Conservation (phyloP, 1,140 invertebrate species). For the Trachymyrmex cornetzi region DNA sequence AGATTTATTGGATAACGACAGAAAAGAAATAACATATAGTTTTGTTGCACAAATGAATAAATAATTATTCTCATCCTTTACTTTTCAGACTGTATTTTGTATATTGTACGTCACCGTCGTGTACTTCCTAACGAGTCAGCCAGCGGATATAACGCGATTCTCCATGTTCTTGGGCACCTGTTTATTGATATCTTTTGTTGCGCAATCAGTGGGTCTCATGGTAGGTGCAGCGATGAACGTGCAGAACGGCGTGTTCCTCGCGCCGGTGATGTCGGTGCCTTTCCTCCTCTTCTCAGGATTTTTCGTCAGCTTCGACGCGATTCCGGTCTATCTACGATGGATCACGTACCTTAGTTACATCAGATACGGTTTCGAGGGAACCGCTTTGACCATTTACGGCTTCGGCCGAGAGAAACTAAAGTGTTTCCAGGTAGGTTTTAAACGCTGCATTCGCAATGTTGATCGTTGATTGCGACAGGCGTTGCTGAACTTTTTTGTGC, state of each 20-base stretch:
- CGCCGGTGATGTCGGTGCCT: conserved; percentile 97
- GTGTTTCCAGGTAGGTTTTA: conserved; percentile 89
- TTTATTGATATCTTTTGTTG: conserved; percentile 97
- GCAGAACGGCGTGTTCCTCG: conserved; percentile 98
- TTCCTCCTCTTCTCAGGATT: conserved; percentile 98
- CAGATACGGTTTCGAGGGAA: conserved; percentile 97
- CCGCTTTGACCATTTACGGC: conserved; percentile 96
- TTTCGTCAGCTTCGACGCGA: conserved; percentile 98
- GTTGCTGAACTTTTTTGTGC: conserved; percentile 33
- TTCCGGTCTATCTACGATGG: conserved; percentile 97
- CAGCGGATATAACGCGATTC: conserved; percentile 93
- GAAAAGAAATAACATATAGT: not conserved
- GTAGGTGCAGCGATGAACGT: conserved; percentile 98
- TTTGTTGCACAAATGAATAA: not conserved
- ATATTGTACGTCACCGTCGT: conserved; percentile 97
- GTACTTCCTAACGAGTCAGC: conserved; percentile 98
- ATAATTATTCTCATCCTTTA: conserved; percentile 8
- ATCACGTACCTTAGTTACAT: conserved; percentile 98
- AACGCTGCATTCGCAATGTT: not conserved
- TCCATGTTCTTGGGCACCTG: conserved; percentile 96
- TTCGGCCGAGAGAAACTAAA: conserved; percentile 93
- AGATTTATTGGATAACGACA: conserved; percentile 3
- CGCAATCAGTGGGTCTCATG: conserved; percentile 97
- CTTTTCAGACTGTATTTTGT: conserved; percentile 94
- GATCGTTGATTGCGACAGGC: not conserved